Base-by-base conservation (phyloP, 2,888 invertebrate species). In the Ectemnius continuus region DNA sequence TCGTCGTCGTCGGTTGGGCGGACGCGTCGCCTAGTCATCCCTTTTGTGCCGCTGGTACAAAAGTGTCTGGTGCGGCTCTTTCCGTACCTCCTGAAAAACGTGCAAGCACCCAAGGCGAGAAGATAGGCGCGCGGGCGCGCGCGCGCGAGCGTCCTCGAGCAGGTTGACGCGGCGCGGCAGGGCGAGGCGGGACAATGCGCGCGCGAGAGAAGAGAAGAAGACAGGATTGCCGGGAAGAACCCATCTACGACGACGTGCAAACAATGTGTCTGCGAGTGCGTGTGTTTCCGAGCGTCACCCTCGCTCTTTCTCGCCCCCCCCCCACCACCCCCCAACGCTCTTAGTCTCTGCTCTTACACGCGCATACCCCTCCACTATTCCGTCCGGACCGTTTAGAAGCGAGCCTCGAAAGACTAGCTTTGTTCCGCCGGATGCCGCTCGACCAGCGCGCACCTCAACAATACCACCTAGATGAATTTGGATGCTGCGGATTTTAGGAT, bases 51-150 rank as follows among this genome's bases (percentile, higher is more conserved):
- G 67, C 14, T 67, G 36, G 60, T 52, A 84, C 84, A 83, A 83
- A 81, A 73, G 82, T 84, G 84, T 84, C 84, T 73, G 78, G 66
- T 73, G 36, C 36, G 68, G 64, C 64, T 74, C 74, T 84, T 78
- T 81, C 63, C 64, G 75, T 66, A 74, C 67, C 77, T 79, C 74
- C 65, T 52, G 73, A 61, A 56, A 73, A 67, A 70, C 48, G 67
- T 58, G 26, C 58, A 58, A 62, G 62, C 70, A 68, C 23, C 61
- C 61, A 67, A 67, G 75, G 68, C 60, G 63, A 58, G 73, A 62
- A 61, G 64, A 47, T 70, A 61, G 28, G 61, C 64, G 57, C 16
- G 62, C 6, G 45, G 26, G 62, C 8, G 36, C 36, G 36, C 36
- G 62, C 6, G 45, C 26, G 62, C 8, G 36, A 5, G 36, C 36